Base-by-base conservation (phyloP, 2,888 invertebrate species). In the Tetragonula carbonaria region DNA sequence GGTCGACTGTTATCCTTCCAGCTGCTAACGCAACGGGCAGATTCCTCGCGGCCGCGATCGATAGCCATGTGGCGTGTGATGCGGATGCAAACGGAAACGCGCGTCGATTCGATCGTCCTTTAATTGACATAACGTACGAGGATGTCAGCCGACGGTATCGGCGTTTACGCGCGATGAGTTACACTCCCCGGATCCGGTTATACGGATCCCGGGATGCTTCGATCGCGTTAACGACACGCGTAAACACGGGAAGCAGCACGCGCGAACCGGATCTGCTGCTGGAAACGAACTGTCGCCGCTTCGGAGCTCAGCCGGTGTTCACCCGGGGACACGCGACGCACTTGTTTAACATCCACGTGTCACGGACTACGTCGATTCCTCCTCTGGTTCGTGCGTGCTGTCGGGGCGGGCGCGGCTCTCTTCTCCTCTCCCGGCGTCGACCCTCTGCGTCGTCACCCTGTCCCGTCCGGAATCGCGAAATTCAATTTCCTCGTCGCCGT, bases 211-310 rank as follows among this genome's bases (percentile, higher is more conserved):
- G 2, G 0, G 53, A 8, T 0, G 67, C 53, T 72, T 55, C 77
- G 82, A 77, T 74, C 51, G 65, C 68, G 76, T 23, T 53, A 74
- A 70, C 82, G 81, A 81, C 74, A 74, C 82, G 83, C 82, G 82
- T 82, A 74, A 84, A 82, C 77, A 55, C 77, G 70, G 71, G 66
- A 66, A 38, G 38, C 80, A 18, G 59, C 50, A 71, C 70, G 62
- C 78, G 62, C 78, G 59, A 21, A 21, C 13, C 38, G 13, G 21
- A 66, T 28, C 57, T 38, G 51, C 57, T 38, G 51, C 38, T 50
- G 74, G 65, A 67, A 80, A 80, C 70, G 67, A 67, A 75, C 63
- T 38, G 57, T 74, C 80, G 68, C 62, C 72, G 70, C 72, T n/a
- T 57, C 6, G 28, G 13, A 13, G 6, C 55, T 45, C 53, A 50